These are phyloP conservation scores for Lamellibrachia luymesi DNA, from an alignment of 1,140 invertebrate genomes.

Conservation along the genomic window DNA sequence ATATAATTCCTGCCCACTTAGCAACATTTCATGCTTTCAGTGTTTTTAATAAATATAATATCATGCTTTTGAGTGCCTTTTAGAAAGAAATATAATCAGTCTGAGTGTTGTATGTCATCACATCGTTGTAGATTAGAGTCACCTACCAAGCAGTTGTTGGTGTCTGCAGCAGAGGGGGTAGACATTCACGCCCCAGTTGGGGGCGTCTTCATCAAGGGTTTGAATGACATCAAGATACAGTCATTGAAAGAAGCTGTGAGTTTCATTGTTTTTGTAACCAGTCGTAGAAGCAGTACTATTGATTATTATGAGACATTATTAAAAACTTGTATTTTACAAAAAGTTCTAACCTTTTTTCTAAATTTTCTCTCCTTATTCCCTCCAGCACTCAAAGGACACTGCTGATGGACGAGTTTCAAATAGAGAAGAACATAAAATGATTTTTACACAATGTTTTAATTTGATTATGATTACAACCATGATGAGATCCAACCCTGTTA, in stretches of 20 bases:
- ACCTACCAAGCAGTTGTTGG: not conserved
- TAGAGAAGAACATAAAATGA: too few species aligned
- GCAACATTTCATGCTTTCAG: not conserved
- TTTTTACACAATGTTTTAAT: too few species aligned
- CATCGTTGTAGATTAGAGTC: slow-evolving; percentile 1
- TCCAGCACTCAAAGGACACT: not conserved
- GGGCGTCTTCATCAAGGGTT: not conserved
- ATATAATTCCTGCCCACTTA: not conserved
- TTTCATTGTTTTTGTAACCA: not conserved
- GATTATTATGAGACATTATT: not conserved
- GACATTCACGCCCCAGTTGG: not conserved
- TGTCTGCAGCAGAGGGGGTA: slow-evolving; percentile 3
- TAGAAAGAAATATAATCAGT: not conserved
- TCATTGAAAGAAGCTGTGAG: slow-evolving; percentile 7
- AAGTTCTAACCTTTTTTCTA: not conserved
- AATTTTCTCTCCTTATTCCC: not conserved
- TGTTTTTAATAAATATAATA: not conserved
- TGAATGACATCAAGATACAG: slow-evolving; percentile 7
- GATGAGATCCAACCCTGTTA: too few species aligned
- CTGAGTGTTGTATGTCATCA: not conserved
- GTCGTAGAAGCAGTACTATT: not conserved
- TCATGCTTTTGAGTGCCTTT: not conserved
- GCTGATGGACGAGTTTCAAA: too few species aligned
- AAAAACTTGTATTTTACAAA: not conserved
- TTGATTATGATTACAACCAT: too few species aligned